phyloP scores from a whole-genome alignment of 2,797 vertebrate species.

The Kryptolebias ocellatus region DNA sequence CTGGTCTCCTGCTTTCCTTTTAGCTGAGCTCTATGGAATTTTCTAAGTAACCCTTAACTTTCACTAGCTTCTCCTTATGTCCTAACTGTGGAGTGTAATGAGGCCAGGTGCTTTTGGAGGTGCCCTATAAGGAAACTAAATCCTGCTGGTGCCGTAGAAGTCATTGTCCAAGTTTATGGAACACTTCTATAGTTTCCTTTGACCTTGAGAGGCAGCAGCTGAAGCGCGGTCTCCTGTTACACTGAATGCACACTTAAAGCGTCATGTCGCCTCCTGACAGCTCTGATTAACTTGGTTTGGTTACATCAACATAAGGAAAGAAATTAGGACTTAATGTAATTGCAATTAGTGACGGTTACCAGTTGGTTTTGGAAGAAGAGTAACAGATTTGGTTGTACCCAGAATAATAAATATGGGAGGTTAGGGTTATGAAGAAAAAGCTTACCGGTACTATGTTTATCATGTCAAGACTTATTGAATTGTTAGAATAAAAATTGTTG shows the following conservation, averaged over 20 bases:
- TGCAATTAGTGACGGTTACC: neutral
- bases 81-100: conserved; percentile 18
- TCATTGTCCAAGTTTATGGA: conserved; percentile 56
- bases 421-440: no score
- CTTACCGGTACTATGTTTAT: no score
- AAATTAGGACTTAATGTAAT: conserved; percentile 1
- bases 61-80: neutral
- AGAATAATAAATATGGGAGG: no score
- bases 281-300: conserved; percentile 51
- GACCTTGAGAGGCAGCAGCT: conserved; percentile 40
- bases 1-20: neutral
- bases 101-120: conserved; percentile 46
- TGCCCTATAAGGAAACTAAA: conserved; percentile 50
- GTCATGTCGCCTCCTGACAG: conserved; percentile 20
- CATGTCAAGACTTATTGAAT: no score
- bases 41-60: neutral
- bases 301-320: conserved; percentile 38
- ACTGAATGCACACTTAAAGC: conserved; percentile 14
- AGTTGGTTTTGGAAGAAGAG: neutral
- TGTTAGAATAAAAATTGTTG: no score
- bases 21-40: neutral
- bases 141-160: conserved; percentile 16
- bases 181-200: conserved; percentile 61
- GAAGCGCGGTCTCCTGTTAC: conserved; percentile 47
- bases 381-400: no score